A percentile compares a stretch with the other conserved stretches of the same genome.
These are phyloP conservation scores for Mercenaria mercenaria DNA, from an alignment of 1,140 invertebrate genomes.

Conservation along the genomic window DNA sequence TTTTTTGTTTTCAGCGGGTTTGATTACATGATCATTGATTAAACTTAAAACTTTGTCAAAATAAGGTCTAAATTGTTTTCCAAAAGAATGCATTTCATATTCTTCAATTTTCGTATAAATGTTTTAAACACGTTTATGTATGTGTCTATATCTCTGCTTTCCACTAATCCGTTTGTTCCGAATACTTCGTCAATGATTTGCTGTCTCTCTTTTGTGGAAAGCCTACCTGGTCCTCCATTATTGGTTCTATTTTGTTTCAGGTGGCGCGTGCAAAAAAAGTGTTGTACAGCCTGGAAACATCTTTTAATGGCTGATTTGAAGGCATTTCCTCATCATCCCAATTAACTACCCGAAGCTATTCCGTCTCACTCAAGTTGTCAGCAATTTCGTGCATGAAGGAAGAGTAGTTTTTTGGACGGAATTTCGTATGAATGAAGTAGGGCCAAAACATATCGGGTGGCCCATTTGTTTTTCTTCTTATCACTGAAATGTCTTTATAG, in stretches of 20 bases:
- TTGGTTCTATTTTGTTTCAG: too few species aligned
- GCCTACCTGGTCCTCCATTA: neutral
- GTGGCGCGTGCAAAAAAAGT: slow-evolving; percentile 18
- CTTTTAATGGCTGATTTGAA: neutral
- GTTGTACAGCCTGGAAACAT: too few species aligned
- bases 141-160: slow-evolving; percentile 1
- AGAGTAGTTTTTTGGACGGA: neutral
- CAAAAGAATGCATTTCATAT: neutral
- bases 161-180: too few species aligned
- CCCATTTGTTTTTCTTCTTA: neutral
- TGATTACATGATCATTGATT: too few species aligned
- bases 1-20: neutral
- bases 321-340: neutral
- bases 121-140: neutral
- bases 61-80: neutral
- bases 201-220: neutral
- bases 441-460: slow-evolving; percentile 16
- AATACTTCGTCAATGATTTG: neutral
- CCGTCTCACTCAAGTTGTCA: slow-evolving; percentile 9
- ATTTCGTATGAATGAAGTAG: slow-evolving; percentile 1
- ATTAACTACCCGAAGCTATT: neutral
- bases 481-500: slow-evolving; percentile 26
- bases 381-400: slow-evolving; percentile 32
- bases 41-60: too few species aligned
- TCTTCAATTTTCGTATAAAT: neutral